Conservation (phyloP, 2,113 vertebrate species). For the Galemys pyrenaicus region DNA sequence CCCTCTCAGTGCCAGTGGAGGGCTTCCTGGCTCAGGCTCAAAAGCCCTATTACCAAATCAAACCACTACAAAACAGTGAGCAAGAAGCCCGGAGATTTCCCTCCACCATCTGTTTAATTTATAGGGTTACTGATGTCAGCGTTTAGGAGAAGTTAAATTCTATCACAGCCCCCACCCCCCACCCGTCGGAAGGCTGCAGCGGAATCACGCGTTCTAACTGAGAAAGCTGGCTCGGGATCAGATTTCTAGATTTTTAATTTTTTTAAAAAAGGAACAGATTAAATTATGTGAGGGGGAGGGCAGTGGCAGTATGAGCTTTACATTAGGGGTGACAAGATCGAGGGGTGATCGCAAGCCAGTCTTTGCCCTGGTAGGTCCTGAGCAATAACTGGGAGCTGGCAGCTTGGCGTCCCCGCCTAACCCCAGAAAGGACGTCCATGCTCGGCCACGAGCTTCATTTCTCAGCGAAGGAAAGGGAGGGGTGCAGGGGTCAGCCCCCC, state of each 20-base stretch:
- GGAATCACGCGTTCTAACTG: conserved; percentile 75
- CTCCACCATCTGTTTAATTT: conserved; percentile 76
- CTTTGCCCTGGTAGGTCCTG: conserved; percentile 50
- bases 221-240: conserved; percentile 76
- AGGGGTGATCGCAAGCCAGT: conserved; percentile 77
- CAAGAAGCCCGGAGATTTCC: conserved; percentile 57
- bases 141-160: conserved; percentile 79
- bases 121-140: conserved; percentile 82
- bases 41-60: conserved; percentile 82
- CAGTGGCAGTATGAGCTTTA: conserved; percentile 72
- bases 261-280: conserved; percentile 74
- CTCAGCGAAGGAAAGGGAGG: background rate
- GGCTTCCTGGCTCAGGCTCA: conserved; percentile 77
- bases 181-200: background rate
- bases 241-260: conserved; percentile 59
- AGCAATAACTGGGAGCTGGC: background rate
- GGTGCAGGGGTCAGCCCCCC: accelerated
- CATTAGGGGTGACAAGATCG: conserved; percentile 72
- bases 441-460: too few relatives aligned
- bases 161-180: conserved; percentile 68
- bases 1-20: background rate
- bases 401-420: too few relatives aligned
- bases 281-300: conserved; percentile 62
- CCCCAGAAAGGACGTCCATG: too few relatives aligned
- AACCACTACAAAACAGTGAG: conserved; percentile 69